Base-by-base conservation (phyloP, 2,888 invertebrate genomes). In the Arge pagana region DNA sequence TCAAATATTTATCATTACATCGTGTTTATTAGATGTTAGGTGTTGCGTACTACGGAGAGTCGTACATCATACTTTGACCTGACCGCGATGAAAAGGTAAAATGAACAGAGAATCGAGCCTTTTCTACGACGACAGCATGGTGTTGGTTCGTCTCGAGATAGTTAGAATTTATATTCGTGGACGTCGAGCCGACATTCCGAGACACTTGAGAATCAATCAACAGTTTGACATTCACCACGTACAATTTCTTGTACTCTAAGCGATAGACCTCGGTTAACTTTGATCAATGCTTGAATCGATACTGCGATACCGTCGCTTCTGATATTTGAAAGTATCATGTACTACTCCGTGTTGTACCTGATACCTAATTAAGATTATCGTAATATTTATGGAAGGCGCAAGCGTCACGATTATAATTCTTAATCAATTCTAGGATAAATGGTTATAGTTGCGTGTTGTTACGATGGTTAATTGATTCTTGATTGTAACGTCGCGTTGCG, bases 301-400 rank as follows among this genome's bases (percentile, higher is more conserved):
- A n/a, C n/a, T 28, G 40, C 40, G 42, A n/a, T 30, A 19, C 11
- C n/a, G 13, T 28, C 31, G 31, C 30, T 30, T 30, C 16, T n/a
- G 10, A 42, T 16, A 7, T 40, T 16, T 26, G 3, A 24, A 31
- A 30, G 30, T 19, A 19, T 41, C 3, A 16, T 21, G 11, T 30
- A 11, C 18, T 15, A 26, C 11, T 41, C 33, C 6, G 24, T n/a
- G n/a, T 13, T 39, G 11, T 2, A 39, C 6, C 19, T 13, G 16
- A 1, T 15, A 41, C 11, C 28, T 26, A 3, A 42, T n/a, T 10
- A 31, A 31, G 11, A 21, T 13, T 43, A 11, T 19, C 3, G 24
- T 10, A 40, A 45, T 51, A 8, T 26, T 54, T n/a, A 54, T 42
- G 42, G 40, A 57, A 57, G 43, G 39, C 45, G 45, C 49, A 55